Evolutionary conservation across 2,797 vertebrate genomes (phyloP).

Genomic region (Hippopotamyrus pictus): DNA sequence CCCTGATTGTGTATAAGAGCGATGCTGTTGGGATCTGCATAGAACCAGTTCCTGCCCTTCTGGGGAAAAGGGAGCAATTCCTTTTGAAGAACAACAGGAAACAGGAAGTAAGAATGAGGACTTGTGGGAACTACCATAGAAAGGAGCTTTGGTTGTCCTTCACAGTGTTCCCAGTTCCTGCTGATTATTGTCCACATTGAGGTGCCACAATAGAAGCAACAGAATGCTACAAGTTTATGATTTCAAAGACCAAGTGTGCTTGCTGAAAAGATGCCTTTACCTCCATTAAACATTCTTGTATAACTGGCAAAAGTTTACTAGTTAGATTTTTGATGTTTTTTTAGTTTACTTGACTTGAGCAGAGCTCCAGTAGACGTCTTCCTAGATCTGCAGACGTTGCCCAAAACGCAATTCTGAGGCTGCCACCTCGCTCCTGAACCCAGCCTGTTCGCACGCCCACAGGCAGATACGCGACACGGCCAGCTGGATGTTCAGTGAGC

Average conservation of each 20-base stretch:
- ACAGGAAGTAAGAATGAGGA: neutral
- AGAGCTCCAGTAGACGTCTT: neutral
- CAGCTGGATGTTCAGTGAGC: conserved; percentile 73
- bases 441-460: neutral
- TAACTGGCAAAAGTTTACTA: neutral
- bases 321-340: neutral
- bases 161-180: neutral
- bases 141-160: neutral
- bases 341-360: neutral
- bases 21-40: neutral
- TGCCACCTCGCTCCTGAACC: neutral
- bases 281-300: neutral
- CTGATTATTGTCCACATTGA: neutral
- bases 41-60: neutral
- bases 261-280: neutral
- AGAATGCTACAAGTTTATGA: neutral
- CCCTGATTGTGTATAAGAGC: neutral
- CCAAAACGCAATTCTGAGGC: neutral
- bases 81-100: neutral
- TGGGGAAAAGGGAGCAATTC: neutral
- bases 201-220: neutral
- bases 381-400: neutral
- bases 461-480: conserved; percentile 76
- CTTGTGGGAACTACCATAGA: neutral
- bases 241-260: neutral